A percentile compares a stretch with the other conserved stretches of the same genome.
phyloP scores from a whole-genome alignment of 1,140 invertebrate species.

The Bombus sibiricus region DNA sequence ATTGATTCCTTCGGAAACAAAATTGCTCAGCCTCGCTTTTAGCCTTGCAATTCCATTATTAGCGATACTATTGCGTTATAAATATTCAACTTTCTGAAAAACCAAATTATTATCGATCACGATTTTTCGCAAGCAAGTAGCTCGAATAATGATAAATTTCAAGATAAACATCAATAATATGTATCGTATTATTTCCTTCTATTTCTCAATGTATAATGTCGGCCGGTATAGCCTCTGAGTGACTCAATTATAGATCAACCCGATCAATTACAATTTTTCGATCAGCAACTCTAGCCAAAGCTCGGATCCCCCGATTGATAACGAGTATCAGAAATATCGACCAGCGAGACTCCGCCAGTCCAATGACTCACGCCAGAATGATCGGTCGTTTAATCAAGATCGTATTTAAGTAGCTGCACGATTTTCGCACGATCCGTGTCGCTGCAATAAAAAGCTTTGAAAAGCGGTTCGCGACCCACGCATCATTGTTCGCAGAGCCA shows the following conservation, averaged over 20 bases:
- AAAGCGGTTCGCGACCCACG: constrained; percentile 34
- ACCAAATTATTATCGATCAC: too few species aligned
- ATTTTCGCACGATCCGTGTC: constrained; percentile 35
- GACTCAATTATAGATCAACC: background rate
- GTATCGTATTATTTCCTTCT: too few species aligned
- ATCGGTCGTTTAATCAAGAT: background rate
- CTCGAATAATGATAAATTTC: too few species aligned
- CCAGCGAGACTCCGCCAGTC: background rate
- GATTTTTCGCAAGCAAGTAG: too few species aligned
- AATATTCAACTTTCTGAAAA: background rate
- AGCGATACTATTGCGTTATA: fast-evolving
- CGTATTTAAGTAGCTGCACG: background rate
- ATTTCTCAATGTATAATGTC: too few species aligned
- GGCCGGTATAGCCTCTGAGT: too few species aligned
- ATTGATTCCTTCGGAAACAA: too few species aligned
- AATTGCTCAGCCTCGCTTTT: background rate
- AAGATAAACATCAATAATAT: too few species aligned
- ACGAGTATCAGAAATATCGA: background rate
- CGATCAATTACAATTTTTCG: background rate
- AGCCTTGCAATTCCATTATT: background rate
- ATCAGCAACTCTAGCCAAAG: background rate
- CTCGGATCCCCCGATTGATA: background rate
- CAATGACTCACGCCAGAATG: background rate
- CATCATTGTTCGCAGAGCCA: constrained; percentile 39
- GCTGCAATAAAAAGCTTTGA: constrained; percentile 16